phyloP scores from a whole-genome alignment of 2,888 invertebrate genomes.

The Calephelis perditalis region DNA sequence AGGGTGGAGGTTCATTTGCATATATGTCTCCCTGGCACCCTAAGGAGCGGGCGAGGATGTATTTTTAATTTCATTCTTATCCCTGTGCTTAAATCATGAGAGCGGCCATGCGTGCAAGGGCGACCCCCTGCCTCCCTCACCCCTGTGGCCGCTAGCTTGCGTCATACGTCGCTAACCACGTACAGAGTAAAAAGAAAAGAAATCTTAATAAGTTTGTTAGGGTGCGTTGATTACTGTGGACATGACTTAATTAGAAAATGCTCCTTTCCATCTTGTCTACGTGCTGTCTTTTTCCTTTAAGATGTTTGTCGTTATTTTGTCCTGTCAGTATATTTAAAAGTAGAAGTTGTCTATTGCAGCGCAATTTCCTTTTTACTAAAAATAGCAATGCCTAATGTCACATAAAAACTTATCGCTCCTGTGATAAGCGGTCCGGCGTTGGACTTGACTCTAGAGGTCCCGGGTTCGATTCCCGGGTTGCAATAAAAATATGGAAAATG shows the following conservation, averaged over 20 bases:
- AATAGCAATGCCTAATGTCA: too few species aligned
- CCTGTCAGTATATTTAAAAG: neutral
- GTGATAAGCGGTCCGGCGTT: too few species aligned
- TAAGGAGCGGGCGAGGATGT: conserved; percentile 73
- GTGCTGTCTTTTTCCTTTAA: too few species aligned
- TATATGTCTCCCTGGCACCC: conserved; percentile 76
- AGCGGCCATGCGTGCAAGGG: conserved; percentile 77
- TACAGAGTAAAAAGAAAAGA: conserved; percentile 77
- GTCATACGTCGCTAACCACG: conserved; percentile 79
- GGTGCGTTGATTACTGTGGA: conserved; percentile 55
- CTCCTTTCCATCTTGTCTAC: neutral
- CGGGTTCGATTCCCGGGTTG: too few species aligned
- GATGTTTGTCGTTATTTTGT: too few species aligned
- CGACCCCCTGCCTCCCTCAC: conserved; percentile 40
- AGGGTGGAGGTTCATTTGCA: conserved; percentile 71
- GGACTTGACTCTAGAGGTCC: too few species aligned
- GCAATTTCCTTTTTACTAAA: too few species aligned
- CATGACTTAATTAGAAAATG: conserved; percentile 28
- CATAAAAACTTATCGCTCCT: too few species aligned
- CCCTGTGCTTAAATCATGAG: conserved; percentile 78
- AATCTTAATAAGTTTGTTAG: conserved; percentile 79
- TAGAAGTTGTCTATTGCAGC: neutral
- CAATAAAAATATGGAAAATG: too few species aligned
- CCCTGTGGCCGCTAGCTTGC: conserved; percentile 65
- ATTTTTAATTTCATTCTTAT: conserved; percentile 79